Evolutionary conservation across 1,140 invertebrate genomes (phyloP).

Genomic region (Ceratina australensis): DNA sequence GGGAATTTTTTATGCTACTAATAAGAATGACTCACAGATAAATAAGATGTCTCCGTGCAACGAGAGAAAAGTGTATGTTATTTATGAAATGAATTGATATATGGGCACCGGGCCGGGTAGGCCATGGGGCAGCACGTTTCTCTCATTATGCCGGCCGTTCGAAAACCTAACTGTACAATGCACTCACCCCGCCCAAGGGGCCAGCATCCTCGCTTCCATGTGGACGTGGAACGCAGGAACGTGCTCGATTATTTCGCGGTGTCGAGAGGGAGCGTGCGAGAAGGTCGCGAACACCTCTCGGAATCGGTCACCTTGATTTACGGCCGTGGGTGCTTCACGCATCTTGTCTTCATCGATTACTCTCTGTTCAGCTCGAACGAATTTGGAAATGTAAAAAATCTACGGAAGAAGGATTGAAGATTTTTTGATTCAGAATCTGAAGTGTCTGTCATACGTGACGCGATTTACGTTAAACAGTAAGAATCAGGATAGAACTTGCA

Average conservation of each 20-base stretch:
- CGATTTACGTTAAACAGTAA: no score
- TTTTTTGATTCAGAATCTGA: no score
- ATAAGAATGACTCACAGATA: no score
- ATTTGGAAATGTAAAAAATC: no score
- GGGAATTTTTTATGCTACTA: not conserved
- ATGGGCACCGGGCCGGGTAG: slow-evolving; percentile 44
- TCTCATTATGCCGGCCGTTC: slow-evolving; percentile 69
- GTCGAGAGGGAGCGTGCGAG: slow-evolving; percentile 58
- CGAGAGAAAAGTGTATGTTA: not conserved
- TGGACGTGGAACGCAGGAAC: slow-evolving; percentile 56
- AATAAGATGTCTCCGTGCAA: not conserved
- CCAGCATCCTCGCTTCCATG: slow-evolving; percentile 40
- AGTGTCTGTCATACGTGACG: no score
- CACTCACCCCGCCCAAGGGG: slow-evolving; percentile 69
- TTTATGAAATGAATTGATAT: slow-evolving; percentile 7
- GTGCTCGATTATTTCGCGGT: slow-evolving; percentile 61
- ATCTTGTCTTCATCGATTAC: not conserved
- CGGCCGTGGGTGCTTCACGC: slow-evolving; percentile 22
- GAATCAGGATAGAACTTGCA: no score
- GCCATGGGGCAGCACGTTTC: slow-evolving; percentile 72
- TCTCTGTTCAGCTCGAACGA: not conserved
- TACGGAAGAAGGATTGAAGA: no score
- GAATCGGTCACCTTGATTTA: slow-evolving; percentile 57
- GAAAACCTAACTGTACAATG: slow-evolving; percentile 73
- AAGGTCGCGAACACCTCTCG: slow-evolving; percentile 45